These are phyloP conservation scores for Malthinus seriepunctatus DNA, from an alignment of 2,888 invertebrate species.

Conservation along the genomic window DNA sequence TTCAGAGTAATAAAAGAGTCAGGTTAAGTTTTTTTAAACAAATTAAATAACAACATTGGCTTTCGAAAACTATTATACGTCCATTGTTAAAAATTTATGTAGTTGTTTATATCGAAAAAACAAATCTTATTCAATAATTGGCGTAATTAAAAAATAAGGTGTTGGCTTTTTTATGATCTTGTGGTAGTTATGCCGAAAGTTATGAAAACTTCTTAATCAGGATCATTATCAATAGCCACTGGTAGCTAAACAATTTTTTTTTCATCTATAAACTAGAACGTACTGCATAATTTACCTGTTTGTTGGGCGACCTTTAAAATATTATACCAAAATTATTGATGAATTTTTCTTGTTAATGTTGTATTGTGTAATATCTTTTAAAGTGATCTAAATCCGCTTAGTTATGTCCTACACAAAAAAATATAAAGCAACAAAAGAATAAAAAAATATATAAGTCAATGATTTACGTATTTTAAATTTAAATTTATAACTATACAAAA, in stretches of 20 bases:
- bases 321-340: conserved; percentile 12
- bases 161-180: conserved; percentile 8
- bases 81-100: conserved; percentile 22
- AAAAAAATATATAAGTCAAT: conserved; percentile 5
- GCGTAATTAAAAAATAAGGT: conserved; percentile 12
- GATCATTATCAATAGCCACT: conserved; percentile 12
- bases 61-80: conserved; percentile 21
- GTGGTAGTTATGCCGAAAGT: conserved; percentile 7
- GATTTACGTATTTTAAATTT: conserved; percentile 13
- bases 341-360: conserved; percentile 13
- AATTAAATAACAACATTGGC: background rate
- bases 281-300: conserved; percentile 18
- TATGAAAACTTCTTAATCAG: conserved; percentile 14
- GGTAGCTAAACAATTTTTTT: conserved; percentile 2
- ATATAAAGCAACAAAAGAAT: background rate
- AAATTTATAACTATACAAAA: background rate
- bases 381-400: conserved; percentile 19
- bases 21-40: background rate
- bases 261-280: background rate
- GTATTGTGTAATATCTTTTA: conserved; percentile 12
- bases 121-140: conserved; percentile 14
- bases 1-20: background rate
- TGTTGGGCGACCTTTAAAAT: conserved; percentile 19
- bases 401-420: conserved; percentile 8
- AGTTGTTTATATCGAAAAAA: conserved; percentile 19